Evolutionary conservation across 2,888 invertebrate species (phyloP).

Genomic region (Acronicta aceris): DNA sequence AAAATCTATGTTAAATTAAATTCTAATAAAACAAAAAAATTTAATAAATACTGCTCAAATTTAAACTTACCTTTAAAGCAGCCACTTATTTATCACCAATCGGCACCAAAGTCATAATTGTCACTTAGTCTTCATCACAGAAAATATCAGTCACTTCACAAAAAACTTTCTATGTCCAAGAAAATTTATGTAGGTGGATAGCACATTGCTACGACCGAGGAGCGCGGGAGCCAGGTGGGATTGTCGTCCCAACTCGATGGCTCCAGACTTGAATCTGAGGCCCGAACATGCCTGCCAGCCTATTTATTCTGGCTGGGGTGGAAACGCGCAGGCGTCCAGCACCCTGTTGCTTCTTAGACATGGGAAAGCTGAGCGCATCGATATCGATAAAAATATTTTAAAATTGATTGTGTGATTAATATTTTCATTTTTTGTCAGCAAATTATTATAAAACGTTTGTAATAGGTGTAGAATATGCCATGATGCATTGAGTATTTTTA

Average conservation of each 20-base stretch:
- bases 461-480: no score
- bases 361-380: slow-evolving; percentile 41
- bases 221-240: slow-evolving; percentile 57
- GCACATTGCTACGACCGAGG: slow-evolving; percentile 71
- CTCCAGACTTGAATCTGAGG: slow-evolving; percentile 77
- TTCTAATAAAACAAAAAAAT: not conserved
- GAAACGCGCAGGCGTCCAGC: slow-evolving; percentile 87
- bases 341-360: slow-evolving; percentile 87
- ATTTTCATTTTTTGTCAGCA: no score
- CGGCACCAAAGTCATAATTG: slow-evolving; percentile 65
- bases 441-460: no score
- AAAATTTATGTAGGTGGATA: slow-evolving; percentile 60
- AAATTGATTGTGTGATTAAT: not conserved
- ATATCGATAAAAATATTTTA: slow-evolving; percentile 62
- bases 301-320: slow-evolving; percentile 78
- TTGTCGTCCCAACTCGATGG: slow-evolving; percentile 68
- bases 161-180: slow-evolving; percentile 58
- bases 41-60: not conserved
- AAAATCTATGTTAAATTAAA: not conserved
- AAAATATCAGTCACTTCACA: slow-evolving; percentile 64
- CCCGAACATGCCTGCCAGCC: slow-evolving; percentile 68
- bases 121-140: slow-evolving; percentile 71
- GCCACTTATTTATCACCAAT: slow-evolving; percentile 55
- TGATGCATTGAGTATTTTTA: no score
- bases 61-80: slow-evolving; percentile 74